These are phyloP conservation scores for Papilio polyxenes DNA, from an alignment of 1,140 invertebrate genomes.

Conservation along the genomic window DNA sequence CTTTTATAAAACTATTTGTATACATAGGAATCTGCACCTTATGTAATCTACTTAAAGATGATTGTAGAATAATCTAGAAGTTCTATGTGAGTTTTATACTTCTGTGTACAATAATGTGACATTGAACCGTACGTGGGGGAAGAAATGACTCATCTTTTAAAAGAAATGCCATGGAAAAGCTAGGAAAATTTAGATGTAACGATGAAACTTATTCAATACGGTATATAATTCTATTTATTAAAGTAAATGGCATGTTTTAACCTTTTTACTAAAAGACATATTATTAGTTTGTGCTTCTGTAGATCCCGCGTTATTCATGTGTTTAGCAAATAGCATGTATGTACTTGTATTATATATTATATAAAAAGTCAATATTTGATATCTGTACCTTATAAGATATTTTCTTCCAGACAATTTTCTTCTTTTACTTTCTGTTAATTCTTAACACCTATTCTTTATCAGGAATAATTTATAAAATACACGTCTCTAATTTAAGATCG, in stretches of 20 bases:
- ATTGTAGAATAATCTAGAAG: conserved; percentile 6
- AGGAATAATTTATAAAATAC: not conserved
- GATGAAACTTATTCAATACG: not conserved
- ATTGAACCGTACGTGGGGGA: conserved; percentile 50
- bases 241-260: no score
- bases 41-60: not conserved
- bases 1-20: conserved; percentile 30
- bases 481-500: not conserved
- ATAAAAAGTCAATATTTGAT: no score
- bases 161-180: conserved; percentile 30
- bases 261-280: no score
- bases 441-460: no score
- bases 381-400: no score
- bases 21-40: conserved; percentile 37
- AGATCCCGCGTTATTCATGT: no score
- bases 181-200: conserved; percentile 19
- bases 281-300: no score
- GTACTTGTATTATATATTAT: no score
- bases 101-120: conserved; percentile 49
- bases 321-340: no score
- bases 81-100: conserved; percentile 35
- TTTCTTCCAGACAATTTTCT: no score
- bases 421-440: no score
- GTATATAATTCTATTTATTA: no score
- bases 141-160: conserved; percentile 51